Base-by-base conservation (phyloP, 92 coral and sea anemone genomes). In the Bergia sp. region DNA sequence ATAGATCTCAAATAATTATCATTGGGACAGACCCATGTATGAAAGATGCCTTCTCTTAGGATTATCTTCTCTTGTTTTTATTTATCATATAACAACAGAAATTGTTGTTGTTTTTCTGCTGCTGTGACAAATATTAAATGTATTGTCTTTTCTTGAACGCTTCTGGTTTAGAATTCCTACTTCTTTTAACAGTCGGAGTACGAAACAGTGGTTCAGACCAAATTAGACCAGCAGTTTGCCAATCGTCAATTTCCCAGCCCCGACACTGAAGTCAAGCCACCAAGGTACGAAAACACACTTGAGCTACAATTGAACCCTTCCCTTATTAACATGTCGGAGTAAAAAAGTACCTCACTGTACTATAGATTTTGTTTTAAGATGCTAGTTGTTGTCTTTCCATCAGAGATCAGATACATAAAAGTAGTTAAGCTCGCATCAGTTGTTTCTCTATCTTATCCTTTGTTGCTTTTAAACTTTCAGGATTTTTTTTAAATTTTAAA, bases 201-300 rank as follows among this genome's bases (percentile, higher is more conserved):
- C 57, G 99, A 96, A 85, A 86, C 89, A 10, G 94, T 86, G 2
- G 99, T 92, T 5, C 96, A 96, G 66, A 77, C 88, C 16, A 91
- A 93, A 71, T 74, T 93, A 21, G 94, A 92, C 47, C 89, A 86
- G 44, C 96, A 90, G 75, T 85, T 79, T 57, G 90, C 91, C 47
- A 89, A 82, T 5, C 93, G 93, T 42, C 81, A 85, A 44, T 95
- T 93, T 81, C 98, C 98, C 39, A 93, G 96, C 82, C 79, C 88
- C 16, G 94, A 93, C 53, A 95, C 98, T 21, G 99, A 95, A 89
- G 86, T 92, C 61, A 91, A 78, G n/a, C 99, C 96, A 11, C 98
- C 98, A 73, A 89, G 88, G 99, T 96, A 89, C 89, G 95, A 41
- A 65, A 6, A 18, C 69, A n/a, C 79, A 4, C 7, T 2, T 20